Evolutionary conservation across 1,140 invertebrate genomes (phyloP).

Genomic region (Diachasmimorpha longicaudata): DNA sequence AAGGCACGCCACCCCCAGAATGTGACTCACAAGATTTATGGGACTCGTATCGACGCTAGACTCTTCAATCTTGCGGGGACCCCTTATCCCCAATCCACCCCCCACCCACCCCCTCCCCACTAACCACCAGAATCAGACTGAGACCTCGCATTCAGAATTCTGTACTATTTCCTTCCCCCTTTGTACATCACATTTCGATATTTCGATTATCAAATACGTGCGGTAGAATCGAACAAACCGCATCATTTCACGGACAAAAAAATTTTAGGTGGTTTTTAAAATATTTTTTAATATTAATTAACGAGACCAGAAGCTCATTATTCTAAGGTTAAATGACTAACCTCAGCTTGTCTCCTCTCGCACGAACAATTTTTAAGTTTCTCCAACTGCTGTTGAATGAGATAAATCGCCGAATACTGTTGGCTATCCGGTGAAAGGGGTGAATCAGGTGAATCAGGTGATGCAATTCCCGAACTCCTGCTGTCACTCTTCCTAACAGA

Average conservation of each 20-base stretch:
- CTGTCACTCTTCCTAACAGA: slow-evolving; percentile 41
- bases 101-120: background rate
- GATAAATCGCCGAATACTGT: slow-evolving; percentile 44
- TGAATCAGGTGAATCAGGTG: slow-evolving; percentile 44
- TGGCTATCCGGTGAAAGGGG: slow-evolving; percentile 51
- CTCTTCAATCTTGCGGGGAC: slow-evolving; percentile 32
- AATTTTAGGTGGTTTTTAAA: no score
- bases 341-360: slow-evolving; percentile 46
- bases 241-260: background rate
- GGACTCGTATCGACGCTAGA: slow-evolving; percentile 35
- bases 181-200: background rate
- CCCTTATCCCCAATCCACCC: background rate
- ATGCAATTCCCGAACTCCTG: slow-evolving; percentile 48
- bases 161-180: background rate
- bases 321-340: slow-evolving; percentile 15
- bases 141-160: slow-evolving; percentile 15
- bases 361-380: slow-evolving; percentile 48
- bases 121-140: background rate
- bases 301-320: background rate
- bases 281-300: no score
- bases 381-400: slow-evolving; percentile 47
- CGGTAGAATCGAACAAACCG: background rate
- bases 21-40: slow-evolving; percentile 59
- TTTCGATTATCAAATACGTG: background rate
- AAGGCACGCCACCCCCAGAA: slow-evolving; percentile 32